Percentiles rank a stretch among this genome's conserved stretches.
Conservation (phyloP, 1,140 invertebrate species). For the Heterodera schachtii region DNA sequence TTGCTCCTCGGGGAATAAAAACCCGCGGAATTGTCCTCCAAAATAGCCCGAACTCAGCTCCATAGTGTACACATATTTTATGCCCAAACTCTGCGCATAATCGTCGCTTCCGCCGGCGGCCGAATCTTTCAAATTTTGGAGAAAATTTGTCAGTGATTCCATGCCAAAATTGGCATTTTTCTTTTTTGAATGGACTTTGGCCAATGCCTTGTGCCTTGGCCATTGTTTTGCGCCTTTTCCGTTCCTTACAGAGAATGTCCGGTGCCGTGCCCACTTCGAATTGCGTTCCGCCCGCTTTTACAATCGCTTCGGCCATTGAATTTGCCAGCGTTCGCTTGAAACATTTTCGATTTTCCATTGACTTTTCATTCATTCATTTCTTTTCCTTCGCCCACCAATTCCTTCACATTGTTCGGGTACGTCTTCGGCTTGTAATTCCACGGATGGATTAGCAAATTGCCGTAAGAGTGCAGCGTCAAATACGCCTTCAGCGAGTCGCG, state of each 20-base stretch:
- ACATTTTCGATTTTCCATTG: not conserved
- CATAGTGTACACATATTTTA: slow-evolving; percentile 67
- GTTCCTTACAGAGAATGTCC: slow-evolving; percentile 51
- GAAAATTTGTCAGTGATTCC: not conserved
- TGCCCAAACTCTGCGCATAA: slow-evolving; percentile 65
- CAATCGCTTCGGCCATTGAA: slow-evolving; percentile 48
- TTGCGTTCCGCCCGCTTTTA: slow-evolving; percentile 39
- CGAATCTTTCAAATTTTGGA: slow-evolving; percentile 38
- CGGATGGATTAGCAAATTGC: slow-evolving; percentile 67
- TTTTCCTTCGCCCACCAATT: slow-evolving; percentile 51
- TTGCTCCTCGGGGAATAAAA: slow-evolving; percentile 25
- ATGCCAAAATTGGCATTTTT: not conserved
- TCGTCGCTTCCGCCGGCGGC: slow-evolving; percentile 63
- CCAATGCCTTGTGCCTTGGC: too few species aligned
- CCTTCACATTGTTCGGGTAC: slow-evolving; percentile 61
- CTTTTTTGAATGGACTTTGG: too few species aligned
- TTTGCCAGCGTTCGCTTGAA: slow-evolving; percentile 23
- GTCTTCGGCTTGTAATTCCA: slow-evolving; percentile 66
- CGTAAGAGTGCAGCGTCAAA: slow-evolving; percentile 60
- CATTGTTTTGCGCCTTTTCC: too few species aligned
- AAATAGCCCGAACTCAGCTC: slow-evolving; percentile 56
- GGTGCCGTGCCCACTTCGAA: slow-evolving; percentile 49
- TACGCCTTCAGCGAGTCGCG: slow-evolving; percentile 51
- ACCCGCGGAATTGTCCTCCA: slow-evolving; percentile 29
- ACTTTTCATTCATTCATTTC: not conserved